Evolutionary conservation across 2,888 invertebrate species (phyloP).

Genomic region (Stenoptilia bipunctidactyla): DNA sequence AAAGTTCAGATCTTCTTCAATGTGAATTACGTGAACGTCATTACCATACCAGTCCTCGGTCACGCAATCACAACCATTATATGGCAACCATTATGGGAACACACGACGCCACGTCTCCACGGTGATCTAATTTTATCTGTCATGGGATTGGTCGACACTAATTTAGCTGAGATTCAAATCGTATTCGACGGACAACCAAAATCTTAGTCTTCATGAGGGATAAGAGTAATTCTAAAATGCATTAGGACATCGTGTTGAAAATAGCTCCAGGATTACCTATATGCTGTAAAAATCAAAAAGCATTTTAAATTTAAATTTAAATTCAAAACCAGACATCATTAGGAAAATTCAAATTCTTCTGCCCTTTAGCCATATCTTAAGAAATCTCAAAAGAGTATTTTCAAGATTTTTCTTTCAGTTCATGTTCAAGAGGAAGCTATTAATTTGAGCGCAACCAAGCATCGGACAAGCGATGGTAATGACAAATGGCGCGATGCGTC

Average conservation of each 20-base stretch:
- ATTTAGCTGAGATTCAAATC: background rate
- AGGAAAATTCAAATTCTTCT: too few relatives aligned
- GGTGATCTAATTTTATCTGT: background rate
- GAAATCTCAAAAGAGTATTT: too few relatives aligned
- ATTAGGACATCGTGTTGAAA: too few relatives aligned
- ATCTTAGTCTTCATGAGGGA: background rate
- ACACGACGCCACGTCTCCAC: background rate
- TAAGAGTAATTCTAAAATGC: background rate
- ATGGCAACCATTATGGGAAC: constrained; percentile 16
- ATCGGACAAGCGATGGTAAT: constrained; percentile 36
- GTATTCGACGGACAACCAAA: background rate
- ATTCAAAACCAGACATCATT: too few relatives aligned
- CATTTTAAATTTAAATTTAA: too few relatives aligned
- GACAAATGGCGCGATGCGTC: constrained; percentile 44
- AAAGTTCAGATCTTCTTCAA: background rate
- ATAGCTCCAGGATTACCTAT: too few relatives aligned
- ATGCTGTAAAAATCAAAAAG: too few relatives aligned
- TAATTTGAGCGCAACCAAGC: constrained; percentile 26
- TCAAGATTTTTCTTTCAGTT: background rate
- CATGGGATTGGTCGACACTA: background rate
- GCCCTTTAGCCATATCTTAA: too few relatives aligned
- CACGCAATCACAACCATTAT: constrained; percentile 24
- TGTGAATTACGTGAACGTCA: constrained; percentile 24
- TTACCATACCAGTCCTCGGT: constrained; percentile 33
- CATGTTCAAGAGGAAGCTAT: constrained; percentile 16